These are phyloP conservation scores for Anomalospiza imberbis DNA, from an alignment of 2,797 vertebrate species.

Conservation along the genomic window DNA sequence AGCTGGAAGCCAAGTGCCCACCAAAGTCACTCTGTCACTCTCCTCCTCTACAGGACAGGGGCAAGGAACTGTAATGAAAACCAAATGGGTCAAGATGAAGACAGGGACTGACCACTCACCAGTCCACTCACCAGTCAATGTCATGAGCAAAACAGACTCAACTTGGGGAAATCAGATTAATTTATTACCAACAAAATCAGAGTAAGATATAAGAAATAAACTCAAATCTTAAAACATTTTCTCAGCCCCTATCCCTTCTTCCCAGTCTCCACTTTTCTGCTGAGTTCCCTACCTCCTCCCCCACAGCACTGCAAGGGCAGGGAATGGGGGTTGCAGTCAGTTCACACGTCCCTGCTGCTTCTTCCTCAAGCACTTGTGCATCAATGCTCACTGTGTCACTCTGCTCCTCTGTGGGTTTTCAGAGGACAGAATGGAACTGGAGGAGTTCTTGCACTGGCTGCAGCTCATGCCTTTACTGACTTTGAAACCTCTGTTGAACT, in stretches of 20 bases:
- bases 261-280: neutral
- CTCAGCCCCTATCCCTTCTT: neutral
- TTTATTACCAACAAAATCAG: neutral
- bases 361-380: neutral
- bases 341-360: neutral
- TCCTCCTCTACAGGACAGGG: neutral
- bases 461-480: neutral
- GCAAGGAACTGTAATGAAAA: neutral
- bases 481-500: neutral
- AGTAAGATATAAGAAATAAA: neutral
- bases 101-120: neutral
- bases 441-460: neutral
- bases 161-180: neutral
- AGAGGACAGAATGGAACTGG: neutral
- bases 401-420: neutral
- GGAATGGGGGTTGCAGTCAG: neutral
- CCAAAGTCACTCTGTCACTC: neutral
- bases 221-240: neutral
- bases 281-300: rapidly evolving
- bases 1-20: neutral
- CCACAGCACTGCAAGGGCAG: neutral
- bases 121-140: neutral
- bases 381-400: neutral
- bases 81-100: neutral
- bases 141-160: neutral